Base-by-base conservation (phyloP, 2,797 vertebrate genomes). In the Sciurus carolinensis region DNA sequence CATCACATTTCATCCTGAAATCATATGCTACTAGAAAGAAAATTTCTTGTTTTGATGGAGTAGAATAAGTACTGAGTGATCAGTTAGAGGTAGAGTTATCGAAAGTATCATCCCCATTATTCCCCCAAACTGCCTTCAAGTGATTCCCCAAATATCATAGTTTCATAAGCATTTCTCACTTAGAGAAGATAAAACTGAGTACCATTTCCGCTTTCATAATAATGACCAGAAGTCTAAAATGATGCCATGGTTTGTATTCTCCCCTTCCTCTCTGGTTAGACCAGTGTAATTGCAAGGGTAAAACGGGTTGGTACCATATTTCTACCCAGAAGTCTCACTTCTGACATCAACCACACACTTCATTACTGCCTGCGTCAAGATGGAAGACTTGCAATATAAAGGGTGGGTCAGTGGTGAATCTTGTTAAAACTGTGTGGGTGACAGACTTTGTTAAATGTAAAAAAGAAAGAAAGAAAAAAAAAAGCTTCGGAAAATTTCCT, bases 401-500 rank as follows among this genome's bases (percentile, higher is more conserved):
- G 50, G 69, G 5, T 59, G 26, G 59, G 52, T 90, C 81, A 85
- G 26, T 75, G 87, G 30, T 76, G 81, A 94, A 77, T 95, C 87
- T 83, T 96, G 69, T 97, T 85, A 96, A 20, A 64, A 79, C 39
- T 73, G 85, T 39, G 10, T 67, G 83, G 20, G 67, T 82, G 59
- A 92, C 66, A 95, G 66, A 85, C 57, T 96, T 90, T 84, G 80
- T 93, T 93, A 93, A 7, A 71, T 73, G 75, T 59, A 82, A 80
- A 95, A 96, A 86, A 76, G 22, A 39, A 47, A 47, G 15, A 1
- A 20, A n/a, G 73, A 93, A 69, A 72, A 64, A 87, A 84, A 92
- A 72, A 6, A 91, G 57, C 57, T 91, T 94, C 47, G 79, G 87
- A 97, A 96, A 44, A 92, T 85, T 97, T 92, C 72, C 84, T 77